Evolutionary conservation across 2,113 vertebrate genomes (phyloP), one percentile per base, ranked within the genome.

Genomic region (Glaucomys volans): DNA sequence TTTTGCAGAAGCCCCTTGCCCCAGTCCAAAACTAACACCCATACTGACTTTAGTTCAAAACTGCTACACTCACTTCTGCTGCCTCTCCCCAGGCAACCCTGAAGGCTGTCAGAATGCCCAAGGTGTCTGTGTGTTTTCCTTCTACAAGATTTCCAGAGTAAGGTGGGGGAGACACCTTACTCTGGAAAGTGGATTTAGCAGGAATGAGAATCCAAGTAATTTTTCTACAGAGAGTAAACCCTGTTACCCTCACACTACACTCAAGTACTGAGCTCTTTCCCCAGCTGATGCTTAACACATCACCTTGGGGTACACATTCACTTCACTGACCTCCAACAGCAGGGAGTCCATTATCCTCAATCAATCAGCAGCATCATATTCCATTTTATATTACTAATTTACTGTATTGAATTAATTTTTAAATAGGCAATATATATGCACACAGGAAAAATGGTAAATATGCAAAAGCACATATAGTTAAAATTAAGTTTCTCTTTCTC

Each of bases 361-460:
- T 26, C 32, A 75, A 69, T 22, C 47, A 62, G 30, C 5, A 66
- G 40, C 18, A 30, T n/a, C 52, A 42, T 44, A 26, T 71, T 74
- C 47, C 52, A 14, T 47, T 72, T 93, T 74, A 40, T 57, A 64
- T 57, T 89, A 82, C 35, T 82, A 82, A 67, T 87, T 89, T 47
- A 37, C 26, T 52, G 1, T 42, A 85, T 26, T 54, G 28, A 77
- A 82, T 86, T 89, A 66, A 69, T 77, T 94, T 95, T 92, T 66
- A 92, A 94, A 57, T 35, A 83, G 69, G 22, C 18, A 88, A 89
- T 64, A 47, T 83, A 62, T 67, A 74, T 88, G 32, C 47, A 50
- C 24, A 67, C 8, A 74, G 13, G n/a, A 76, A 62, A 85, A 95
- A 85, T 18, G 24, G 16, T 82, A 86, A 86, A 83, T 74, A 82